Evolutionary conservation across 1,140 invertebrate genomes (phyloP), one percentile per base, ranked within the genome.

Genomic region (Antheraea mylitta): DNA sequence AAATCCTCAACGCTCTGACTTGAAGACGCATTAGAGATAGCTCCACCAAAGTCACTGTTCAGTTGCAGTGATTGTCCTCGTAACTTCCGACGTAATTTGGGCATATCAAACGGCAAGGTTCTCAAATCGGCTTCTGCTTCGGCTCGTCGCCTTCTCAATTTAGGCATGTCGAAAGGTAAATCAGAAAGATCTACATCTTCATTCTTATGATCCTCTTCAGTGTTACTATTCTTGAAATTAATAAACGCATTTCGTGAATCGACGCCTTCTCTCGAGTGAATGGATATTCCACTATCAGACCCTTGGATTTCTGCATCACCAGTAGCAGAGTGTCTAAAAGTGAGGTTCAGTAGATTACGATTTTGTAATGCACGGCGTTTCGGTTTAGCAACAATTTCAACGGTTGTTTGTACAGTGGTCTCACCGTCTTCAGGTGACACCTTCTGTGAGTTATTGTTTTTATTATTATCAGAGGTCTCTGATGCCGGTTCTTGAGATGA

Each of bases 131-230:
- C 95, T 42, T 95, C 96, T 3, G 84, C 86, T 79, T 94, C 93
- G 11, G 94, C 86, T 71, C 96, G 94, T 84, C 95, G 94, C 61
- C 97, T 93, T 59, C 96, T 92, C 65, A 98, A 86, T 83, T 98
- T 98, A n/a, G 97, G 97, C 96, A 97, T 97, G 75, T 98, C 97
- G 77, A 97, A 98, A 0, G 97, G 97, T 68, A 97, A 92, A 90
- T 97, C 96, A 18, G 94, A 94, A 37, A 96, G 92, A 77, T 96
- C 95, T 18, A 92, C 90, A 61, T 94, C 85, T 18, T 87, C 80
- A 61, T 90, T 78, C 71, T 88, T 91, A 37, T 80, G 83, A 73
- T 92, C 88, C 18, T 90, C 89, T 53, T 89, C 86, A 60, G 89
- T 92, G 68, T 84, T 84, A 74, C 94, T 94, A 73, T 93, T 94